phyloP scores from a whole-genome alignment of 2,113 vertebrate genomes.

The Oriolus oriolus region DNA sequence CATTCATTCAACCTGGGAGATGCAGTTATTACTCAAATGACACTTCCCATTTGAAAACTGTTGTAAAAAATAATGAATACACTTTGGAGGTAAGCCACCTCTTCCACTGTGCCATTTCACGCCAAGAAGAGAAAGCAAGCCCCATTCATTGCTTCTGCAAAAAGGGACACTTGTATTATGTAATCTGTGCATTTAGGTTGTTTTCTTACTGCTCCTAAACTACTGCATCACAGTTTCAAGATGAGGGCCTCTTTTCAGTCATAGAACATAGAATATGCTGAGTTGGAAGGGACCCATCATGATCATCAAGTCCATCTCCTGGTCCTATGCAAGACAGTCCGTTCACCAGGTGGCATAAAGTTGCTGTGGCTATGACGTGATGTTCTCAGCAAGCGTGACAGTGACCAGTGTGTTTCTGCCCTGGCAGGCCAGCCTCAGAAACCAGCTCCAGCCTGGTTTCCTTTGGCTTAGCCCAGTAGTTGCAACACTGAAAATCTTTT shows the following conservation, averaged over 20 bases:
- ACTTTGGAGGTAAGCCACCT: background rate
- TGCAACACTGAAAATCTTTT: background rate
- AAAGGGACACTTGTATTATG: background rate
- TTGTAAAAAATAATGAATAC: background rate
- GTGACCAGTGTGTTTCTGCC: background rate
- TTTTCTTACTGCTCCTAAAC: background rate
- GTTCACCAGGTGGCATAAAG: background rate
- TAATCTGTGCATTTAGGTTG: background rate
- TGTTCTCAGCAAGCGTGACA: fast-evolving
- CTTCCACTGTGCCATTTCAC: background rate
- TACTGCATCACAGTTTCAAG: background rate
- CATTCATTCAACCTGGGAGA: background rate
- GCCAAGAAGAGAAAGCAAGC: background rate
- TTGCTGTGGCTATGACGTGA: fast-evolving
- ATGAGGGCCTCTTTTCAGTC: background rate
- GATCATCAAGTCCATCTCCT: background rate
- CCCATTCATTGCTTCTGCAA: background rate
- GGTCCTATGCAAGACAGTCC: background rate
- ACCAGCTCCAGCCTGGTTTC: background rate
- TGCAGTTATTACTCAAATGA: background rate
- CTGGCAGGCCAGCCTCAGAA: background rate
- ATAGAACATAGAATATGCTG: background rate
- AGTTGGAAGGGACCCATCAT: background rate
- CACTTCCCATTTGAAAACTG: background rate
- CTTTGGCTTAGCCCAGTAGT: background rate